Conservation (phyloP, 1,140 invertebrate species). For the Drosophila nigromelanica region DNA sequence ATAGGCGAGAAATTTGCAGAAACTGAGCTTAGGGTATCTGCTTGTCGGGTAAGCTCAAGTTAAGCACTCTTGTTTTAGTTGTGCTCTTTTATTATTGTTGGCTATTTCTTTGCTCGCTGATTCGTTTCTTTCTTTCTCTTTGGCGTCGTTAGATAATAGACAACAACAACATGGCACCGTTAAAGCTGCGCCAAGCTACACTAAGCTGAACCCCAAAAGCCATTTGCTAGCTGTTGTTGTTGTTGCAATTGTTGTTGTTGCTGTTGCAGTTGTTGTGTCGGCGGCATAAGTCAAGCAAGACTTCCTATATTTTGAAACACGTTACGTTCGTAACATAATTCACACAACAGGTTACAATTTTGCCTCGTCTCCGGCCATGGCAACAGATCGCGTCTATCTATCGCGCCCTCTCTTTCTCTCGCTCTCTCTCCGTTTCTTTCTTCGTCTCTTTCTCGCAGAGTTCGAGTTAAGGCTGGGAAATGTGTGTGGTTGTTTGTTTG, state of each 20-base stretch:
- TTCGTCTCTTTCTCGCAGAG: not conserved
- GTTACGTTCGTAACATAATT: constrained; percentile 84
- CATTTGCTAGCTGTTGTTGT: constrained; percentile 28
- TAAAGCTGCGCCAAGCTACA: constrained; percentile 50
- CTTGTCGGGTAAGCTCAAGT: too few species aligned
- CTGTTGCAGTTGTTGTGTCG: constrained; percentile 45
- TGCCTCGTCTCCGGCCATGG: constrained; percentile 14
- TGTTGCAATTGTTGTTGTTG: constrained; percentile 19
- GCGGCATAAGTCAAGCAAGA: constrained; percentile 79
- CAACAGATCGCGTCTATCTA: constrained; percentile 2
- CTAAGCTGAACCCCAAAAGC: constrained; percentile 40
- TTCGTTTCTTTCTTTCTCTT: constrained; percentile 73
- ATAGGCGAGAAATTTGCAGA: too few species aligned
- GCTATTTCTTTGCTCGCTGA: constrained; percentile 38
- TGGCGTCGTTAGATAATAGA: constrained; percentile 72
- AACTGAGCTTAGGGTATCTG: too few species aligned
- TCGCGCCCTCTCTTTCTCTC: not conserved
- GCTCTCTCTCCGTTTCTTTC: not conserved
- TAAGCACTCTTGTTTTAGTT: not conserved
- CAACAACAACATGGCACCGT: constrained; percentile 61
- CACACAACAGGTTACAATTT: constrained; percentile 75
- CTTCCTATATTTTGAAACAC: constrained; percentile 84
- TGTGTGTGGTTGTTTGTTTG: not conserved
- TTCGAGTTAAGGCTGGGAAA: constrained; percentile 2
- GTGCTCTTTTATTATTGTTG: constrained; percentile 11